Conservation (phyloP, 2,888 invertebrate species). For the Perizoma flavofasciatum region DNA sequence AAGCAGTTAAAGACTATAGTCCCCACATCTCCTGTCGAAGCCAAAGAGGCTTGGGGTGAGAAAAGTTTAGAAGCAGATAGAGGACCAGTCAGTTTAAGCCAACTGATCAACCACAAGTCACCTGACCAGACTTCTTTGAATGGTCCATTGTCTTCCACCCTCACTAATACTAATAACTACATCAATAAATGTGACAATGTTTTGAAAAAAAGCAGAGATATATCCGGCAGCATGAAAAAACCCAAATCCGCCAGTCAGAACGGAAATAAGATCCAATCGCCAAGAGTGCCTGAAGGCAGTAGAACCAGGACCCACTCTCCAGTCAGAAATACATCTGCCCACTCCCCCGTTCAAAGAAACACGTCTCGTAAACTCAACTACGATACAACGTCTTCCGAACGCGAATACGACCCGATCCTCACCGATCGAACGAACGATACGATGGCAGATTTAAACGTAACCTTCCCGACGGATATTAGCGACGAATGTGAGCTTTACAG, state of each 20-base stretch:
- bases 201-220: slow-evolving; percentile 67
- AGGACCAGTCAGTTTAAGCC: slow-evolving; percentile 75
- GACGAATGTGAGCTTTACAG: slow-evolving; percentile 49
- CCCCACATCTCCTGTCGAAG: slow-evolving; percentile 65
- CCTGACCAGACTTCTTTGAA: slow-evolving; percentile 41
- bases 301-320: slow-evolving; percentile 61
- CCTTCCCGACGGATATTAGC: slow-evolving; percentile 74
- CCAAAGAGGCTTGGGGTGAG: slow-evolving; percentile 70
- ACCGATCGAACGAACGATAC: slow-evolving; percentile 80
- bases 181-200: slow-evolving; percentile 65
- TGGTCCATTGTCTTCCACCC: slow-evolving; percentile 56
- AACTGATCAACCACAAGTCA: slow-evolving; percentile 64
- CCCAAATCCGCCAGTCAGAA: slow-evolving; percentile 38
- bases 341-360: slow-evolving; percentile 52
- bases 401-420: slow-evolving; percentile 63
- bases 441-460: slow-evolving; percentile 75
- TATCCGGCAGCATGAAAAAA: slow-evolving; percentile 64
- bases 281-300: slow-evolving; percentile 46
- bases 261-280: slow-evolving; percentile 39
- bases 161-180: slow-evolving; percentile 66
- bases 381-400: slow-evolving; percentile 65
- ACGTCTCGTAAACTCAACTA: slow-evolving; percentile 63
- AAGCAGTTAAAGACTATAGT: slow-evolving; percentile 74
- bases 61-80: slow-evolving; percentile 49
- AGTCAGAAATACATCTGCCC: slow-evolving; percentile 42